Conservation (phyloP, 2,888 invertebrate species). For the Lobophora halterata region DNA sequence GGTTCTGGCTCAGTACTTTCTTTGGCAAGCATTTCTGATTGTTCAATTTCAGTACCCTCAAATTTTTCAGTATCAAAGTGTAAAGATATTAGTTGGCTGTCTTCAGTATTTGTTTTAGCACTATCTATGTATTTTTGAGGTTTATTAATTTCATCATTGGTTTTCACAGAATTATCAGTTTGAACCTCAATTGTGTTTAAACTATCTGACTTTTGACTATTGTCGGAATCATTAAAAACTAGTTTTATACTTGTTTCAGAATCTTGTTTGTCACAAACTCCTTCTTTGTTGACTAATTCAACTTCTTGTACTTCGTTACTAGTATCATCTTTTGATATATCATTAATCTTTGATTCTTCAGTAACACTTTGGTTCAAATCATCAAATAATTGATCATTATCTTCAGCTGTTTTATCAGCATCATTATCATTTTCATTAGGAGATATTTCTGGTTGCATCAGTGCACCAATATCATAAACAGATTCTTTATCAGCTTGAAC, state of each 20-base stretch:
- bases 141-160: background rate
- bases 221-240: slow-evolving; percentile 39
- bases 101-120: slow-evolving; percentile 27
- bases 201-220: too few species aligned
- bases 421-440: slow-evolving; percentile 4
- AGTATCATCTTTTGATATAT: slow-evolving; percentile 6
- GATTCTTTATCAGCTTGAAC: background rate
- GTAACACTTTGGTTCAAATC: slow-evolving; percentile 9
- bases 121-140: background rate
- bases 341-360: slow-evolving; percentile 1
- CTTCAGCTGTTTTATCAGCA: slow-evolving; percentile 12
- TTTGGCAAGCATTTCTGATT: slow-evolving; percentile 4
- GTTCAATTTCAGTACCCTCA: slow-evolving; percentile 13
- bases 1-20: slow-evolving; percentile 9
- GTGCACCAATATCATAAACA: background rate
- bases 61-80: slow-evolving; percentile 47
- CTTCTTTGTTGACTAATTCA: slow-evolving; percentile 16
- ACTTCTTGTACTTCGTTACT: slow-evolving; percentile 12
- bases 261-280: slow-evolving; percentile 29
- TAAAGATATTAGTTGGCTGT: slow-evolving; percentile 46
- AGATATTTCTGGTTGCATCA: background rate
- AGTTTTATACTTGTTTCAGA: slow-evolving; percentile 38
- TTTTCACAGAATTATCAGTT: background rate
- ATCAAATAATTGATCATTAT: slow-evolving; percentile 18
- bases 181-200: too few species aligned